A percentile compares a stretch with the other conserved stretches of the same genome.
Evolutionary conservation across 2,888 invertebrate genomes (phyloP).

Genomic region (Amiota mariae): DNA sequence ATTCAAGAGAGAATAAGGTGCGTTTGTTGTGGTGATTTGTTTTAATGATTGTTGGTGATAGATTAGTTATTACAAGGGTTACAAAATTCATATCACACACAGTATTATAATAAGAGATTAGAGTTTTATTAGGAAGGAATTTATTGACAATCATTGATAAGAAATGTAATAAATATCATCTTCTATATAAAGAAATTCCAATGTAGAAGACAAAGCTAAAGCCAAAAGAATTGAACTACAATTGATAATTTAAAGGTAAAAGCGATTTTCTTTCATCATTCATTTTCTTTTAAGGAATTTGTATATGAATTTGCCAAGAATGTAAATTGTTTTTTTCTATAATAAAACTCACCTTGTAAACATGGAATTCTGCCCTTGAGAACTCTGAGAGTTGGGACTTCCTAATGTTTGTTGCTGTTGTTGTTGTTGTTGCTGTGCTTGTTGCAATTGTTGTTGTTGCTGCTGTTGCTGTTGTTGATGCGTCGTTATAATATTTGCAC

Average conservation of each 20-base stretch:
- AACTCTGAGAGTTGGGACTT: constrained; percentile 20
- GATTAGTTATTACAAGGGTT: background rate
- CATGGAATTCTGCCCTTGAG: constrained; percentile 50
- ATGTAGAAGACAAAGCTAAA: background rate
- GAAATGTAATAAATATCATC: no score
- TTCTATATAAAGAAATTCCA: no score
- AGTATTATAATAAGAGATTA: no score
- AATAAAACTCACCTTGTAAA: constrained; percentile 58
- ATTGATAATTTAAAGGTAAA: background rate
- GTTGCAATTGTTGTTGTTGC: constrained; percentile 50
- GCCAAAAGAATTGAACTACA: background rate
- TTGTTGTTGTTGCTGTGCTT: constrained; percentile 52
- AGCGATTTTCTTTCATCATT: no score
- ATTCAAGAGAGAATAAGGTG: constrained; percentile 43
- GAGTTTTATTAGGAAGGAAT: no score
- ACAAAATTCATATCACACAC: no score
- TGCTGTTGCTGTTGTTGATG: constrained; percentile 53
- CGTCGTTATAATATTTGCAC: constrained; percentile 44
- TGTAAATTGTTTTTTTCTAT: constrained; percentile 49
- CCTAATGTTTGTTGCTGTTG: constrained; percentile 40
- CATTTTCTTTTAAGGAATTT: background rate
- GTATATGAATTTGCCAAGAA: background rate
- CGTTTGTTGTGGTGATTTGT: constrained; percentile 45
- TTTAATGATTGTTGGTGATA: background rate
- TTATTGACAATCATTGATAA: no score